Evolutionary conservation across 2,113 vertebrate species (phyloP).

Genomic region (Ciconia boyciana): DNA sequence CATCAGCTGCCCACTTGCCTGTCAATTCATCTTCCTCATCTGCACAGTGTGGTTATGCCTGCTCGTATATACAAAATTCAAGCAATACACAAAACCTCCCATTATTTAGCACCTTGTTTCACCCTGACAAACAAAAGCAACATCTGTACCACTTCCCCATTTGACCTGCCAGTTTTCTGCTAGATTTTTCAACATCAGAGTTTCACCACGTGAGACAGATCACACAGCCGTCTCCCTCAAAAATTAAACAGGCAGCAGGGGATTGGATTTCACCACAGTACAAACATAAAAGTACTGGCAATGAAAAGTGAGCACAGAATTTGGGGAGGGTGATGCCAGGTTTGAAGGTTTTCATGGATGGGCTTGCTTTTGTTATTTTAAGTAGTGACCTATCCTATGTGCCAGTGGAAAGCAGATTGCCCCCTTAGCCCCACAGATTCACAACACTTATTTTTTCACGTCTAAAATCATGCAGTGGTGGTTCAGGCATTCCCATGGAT

Average conservation of each 20-base stretch:
- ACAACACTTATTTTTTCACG: background rate
- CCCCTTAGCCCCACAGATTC: background rate
- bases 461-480: background rate
- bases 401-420: background rate
- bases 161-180: background rate
- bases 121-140: background rate
- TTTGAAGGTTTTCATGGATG: background rate
- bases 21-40: background rate
- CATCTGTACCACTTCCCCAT: background rate
- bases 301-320: background rate
- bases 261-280: background rate
- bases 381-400: background rate
- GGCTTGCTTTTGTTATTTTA: background rate
- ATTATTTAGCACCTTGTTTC: background rate
- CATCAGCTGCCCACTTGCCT: background rate
- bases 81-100: background rate
- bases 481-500: background rate
- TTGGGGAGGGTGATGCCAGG: background rate
- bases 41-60: background rate
- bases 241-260: background rate
- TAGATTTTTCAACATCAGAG: background rate
- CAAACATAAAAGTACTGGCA: background rate
- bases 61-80: background rate
- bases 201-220: background rate
- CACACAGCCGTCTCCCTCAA: background rate